Conservation (phyloP, 1,140 invertebrate species). For the Magallana angulata region DNA sequence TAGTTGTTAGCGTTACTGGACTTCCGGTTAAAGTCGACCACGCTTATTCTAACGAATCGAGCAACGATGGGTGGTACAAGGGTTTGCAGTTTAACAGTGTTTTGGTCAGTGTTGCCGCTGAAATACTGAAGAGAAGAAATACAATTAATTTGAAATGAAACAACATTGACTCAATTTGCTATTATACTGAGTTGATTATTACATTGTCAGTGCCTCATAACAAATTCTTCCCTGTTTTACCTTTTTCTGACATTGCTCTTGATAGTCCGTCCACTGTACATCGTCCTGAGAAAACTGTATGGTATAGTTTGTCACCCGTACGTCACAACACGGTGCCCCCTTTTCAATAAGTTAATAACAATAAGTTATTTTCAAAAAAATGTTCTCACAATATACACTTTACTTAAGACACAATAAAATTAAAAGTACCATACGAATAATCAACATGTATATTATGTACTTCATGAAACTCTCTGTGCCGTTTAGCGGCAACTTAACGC, state of each 20-base stretch:
- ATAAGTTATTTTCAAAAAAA: no score
- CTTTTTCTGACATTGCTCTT: not conserved
- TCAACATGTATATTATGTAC: no score
- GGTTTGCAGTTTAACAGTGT: not conserved
- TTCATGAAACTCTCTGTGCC: no score
- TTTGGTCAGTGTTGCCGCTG: not conserved
- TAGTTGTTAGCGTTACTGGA: constrained; percentile 30
- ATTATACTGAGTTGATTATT: no score
- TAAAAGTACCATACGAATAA: no score
- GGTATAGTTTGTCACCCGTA: constrained; percentile 45
- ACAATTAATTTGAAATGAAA: not conserved
- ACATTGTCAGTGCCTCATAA: no score
- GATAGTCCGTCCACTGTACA: constrained; percentile 13
- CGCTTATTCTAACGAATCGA: constrained; percentile 8
- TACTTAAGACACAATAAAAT: no score
- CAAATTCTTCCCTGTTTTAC: not conserved
- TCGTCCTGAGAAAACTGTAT: constrained; percentile 18
- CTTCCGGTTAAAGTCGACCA: constrained; percentile 41
- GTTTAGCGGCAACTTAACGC: not conserved
- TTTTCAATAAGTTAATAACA: no score
- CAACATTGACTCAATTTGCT: no score
- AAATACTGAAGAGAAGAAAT: not conserved
- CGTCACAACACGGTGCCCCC: constrained; percentile 49
- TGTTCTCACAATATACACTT: no score
- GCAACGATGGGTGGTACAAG: constrained; percentile 26